Evolutionary conservation across 2,888 invertebrate species (phyloP), one percentile per base, ranked within the genome.

Genomic region (Panopea generosa): DNA sequence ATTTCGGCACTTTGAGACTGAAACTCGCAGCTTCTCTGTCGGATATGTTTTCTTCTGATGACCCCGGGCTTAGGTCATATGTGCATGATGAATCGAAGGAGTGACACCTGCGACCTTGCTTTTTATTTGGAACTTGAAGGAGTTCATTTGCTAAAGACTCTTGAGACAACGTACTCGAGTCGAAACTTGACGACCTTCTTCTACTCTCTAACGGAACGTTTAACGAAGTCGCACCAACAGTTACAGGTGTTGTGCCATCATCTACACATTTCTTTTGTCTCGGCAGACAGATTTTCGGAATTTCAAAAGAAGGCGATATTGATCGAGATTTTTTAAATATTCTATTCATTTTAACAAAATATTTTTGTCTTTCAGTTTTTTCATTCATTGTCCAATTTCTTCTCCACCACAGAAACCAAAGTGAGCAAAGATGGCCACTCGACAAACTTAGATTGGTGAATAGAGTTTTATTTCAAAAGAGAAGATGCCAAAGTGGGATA

Each of bases 111-210:
- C 84, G 71, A 24, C 83, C 85, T 20, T 82, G 75, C 29, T 71
- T 71, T 33, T 57, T 62, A 33, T 33, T 33, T 33, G 87, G 87
- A 40, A 89, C 86, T 33, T 80, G 55, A 9, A 87, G 65, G 22
- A 75, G 63, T 24, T 76, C 80, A 18, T 69, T 73, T 7, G 79
- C 63, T 2, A 82, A 73, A 2, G 80, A 71, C 11, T 71, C 74
- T 61, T 72, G 56, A 1, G 50, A 43, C 18, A 90, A 71, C 24
- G 82, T 82, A 67, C 87, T 87, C n/a, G 88, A 84, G 65, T 91
- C 90, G 77, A 90, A 90, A 65, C 89, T 89, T 6, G 90, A 89
- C 6, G 91, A 90, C 9, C 90, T 68, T n/a, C 76, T 75, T 27
- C 90, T 73, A 26, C 72, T 77, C 47, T 87, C 84, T 7, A 68